These are phyloP conservation scores for Metopolophium dirhodum DNA, from an alignment of 1,140 invertebrate genomes.

Conservation along the genomic window DNA sequence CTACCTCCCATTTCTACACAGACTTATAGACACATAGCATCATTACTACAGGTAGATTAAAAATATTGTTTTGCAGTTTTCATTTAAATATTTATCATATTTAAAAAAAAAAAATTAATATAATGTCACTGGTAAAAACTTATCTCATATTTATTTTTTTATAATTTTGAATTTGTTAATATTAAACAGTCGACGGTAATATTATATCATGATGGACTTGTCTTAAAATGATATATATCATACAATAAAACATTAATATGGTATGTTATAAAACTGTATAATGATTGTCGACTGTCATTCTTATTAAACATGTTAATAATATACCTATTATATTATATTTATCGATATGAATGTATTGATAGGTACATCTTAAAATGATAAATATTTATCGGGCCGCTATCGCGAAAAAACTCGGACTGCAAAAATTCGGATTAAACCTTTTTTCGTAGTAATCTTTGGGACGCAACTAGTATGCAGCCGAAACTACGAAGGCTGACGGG, in stretches of 20 bases:
- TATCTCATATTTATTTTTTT: too few species aligned
- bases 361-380: background rate
- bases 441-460: background rate
- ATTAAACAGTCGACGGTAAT: too few species aligned
- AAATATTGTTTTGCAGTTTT: background rate
- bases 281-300: background rate
- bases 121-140: too few species aligned
- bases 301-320: background rate
- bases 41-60: background rate
- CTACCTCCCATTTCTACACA: background rate
- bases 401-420: too few species aligned
- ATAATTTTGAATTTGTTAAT: too few species aligned
- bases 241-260: too few species aligned
- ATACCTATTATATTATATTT: background rate
- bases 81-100: background rate
- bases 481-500: too few species aligned
- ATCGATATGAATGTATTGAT: background rate
- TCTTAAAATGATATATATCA: too few species aligned
- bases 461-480: background rate
- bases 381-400: background rate
- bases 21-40: too few species aligned
- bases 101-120: too few species aligned
- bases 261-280: background rate
- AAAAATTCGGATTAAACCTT: too few species aligned
- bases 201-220: too few species aligned